Evolutionary conservation across 2,797 vertebrate species (phyloP).

Genomic region (Phalanger gymnotis): DNA sequence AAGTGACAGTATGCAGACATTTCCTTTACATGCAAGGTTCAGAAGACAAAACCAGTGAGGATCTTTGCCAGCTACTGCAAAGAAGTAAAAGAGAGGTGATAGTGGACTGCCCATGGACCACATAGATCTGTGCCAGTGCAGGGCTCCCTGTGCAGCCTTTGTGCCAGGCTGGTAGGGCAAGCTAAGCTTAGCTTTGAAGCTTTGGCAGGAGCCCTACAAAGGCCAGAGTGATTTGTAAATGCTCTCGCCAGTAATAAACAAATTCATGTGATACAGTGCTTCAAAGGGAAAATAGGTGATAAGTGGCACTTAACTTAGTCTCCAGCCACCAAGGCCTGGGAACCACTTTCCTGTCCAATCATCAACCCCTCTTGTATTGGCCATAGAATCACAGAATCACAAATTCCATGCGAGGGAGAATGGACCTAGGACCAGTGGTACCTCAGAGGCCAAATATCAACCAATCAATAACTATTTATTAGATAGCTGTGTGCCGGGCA

Average conservation of each 20-base stretch:
- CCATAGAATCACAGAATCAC: not conserved
- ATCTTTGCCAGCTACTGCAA: not conserved
- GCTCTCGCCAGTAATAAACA: not conserved
- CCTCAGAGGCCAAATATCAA: not conserved
- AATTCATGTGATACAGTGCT: not conserved
- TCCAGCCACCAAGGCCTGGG: not conserved
- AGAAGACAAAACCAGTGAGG: not conserved
- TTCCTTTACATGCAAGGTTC: not conserved
- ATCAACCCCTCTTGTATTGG: not conserved
- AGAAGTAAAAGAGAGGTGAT: not conserved
- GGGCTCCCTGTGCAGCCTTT: not conserved
- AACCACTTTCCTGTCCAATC: not conserved
- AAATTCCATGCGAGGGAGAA: not conserved
- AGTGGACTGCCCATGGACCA: not conserved
- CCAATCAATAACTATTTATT: not conserved
- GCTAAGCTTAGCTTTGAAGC: not conserved
- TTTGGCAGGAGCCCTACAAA: not conserved
- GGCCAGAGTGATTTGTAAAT: not conserved
- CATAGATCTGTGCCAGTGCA: not conserved
- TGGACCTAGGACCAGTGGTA: not conserved
- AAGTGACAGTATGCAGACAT: not conserved
- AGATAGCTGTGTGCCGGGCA: not conserved
- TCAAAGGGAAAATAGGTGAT: not conserved
- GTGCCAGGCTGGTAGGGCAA: not conserved
- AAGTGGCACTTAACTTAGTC: not conserved